Conservation (phyloP, 2,113 vertebrate species). For the Microtus pennsylvanicus region DNA sequence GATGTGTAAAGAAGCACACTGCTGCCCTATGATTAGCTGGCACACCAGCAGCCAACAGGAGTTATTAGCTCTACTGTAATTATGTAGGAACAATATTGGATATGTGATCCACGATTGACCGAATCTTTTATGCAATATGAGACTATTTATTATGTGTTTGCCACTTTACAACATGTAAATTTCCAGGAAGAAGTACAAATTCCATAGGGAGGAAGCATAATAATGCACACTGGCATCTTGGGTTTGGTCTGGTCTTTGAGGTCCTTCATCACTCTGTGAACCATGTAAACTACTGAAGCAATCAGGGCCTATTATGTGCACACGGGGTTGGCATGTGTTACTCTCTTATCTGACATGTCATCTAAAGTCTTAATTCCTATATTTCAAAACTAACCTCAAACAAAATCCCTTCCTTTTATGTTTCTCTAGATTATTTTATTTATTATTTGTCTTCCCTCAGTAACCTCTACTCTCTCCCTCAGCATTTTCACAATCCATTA, state of each 20-base stretch:
- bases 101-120: not conserved
- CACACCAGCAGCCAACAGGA: not conserved
- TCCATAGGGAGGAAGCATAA: not conserved
- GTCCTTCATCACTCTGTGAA: not conserved
- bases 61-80: not conserved
- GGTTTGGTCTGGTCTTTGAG: not conserved
- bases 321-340: not conserved
- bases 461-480: not conserved
- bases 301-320: fast-evolving
- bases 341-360: not conserved
- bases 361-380: not conserved
- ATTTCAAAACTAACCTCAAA: not conserved
- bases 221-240: too few relatives aligned
- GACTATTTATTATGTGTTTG: not conserved
- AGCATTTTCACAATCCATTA: not conserved
- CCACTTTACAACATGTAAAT: not conserved
- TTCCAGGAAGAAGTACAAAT: not conserved
- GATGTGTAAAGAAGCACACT: not conserved
- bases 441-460: not conserved
- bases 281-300: not conserved
- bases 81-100: not conserved
- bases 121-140: not conserved
- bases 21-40: too few relatives aligned
- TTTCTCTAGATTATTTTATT: not conserved
- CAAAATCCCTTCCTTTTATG: not conserved